Evolutionary conservation across 2,888 invertebrate species (phyloP).

Genomic region (Cryptosula pallasiana): DNA sequence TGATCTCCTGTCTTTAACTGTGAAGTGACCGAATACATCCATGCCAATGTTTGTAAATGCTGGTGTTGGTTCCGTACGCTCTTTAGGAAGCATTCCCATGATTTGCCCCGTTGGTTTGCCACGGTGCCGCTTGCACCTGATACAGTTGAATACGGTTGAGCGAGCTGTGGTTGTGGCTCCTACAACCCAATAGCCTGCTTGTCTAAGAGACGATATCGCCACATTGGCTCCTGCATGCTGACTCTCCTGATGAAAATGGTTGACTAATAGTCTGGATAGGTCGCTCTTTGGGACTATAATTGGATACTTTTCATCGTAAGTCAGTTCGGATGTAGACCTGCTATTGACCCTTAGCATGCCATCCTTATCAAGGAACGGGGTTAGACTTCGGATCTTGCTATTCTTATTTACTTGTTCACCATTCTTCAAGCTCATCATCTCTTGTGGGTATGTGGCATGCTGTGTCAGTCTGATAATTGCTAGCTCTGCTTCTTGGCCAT

Average conservation of each 20-base stretch:
- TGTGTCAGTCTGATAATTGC: not conserved
- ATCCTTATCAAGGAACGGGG: not conserved
- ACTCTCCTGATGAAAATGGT: not conserved
- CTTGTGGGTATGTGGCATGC: not conserved
- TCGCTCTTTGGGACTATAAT: not conserved
- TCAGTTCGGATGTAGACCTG: not conserved
- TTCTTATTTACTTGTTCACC: constrained; percentile 5
- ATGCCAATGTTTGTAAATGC: not conserved
- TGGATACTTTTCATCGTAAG: not conserved
- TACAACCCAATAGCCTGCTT: no score
- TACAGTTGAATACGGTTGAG: not conserved
- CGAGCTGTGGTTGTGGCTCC: no score
- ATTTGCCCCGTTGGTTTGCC: not conserved
- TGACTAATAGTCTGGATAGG: not conserved
- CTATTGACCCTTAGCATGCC: not conserved
- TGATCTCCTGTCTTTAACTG: not conserved
- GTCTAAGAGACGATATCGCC: no score
- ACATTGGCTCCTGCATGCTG: not conserved
- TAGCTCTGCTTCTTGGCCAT: not conserved
- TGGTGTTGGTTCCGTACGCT: not conserved
- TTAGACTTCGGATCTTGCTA: not conserved
- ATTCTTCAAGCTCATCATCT: not conserved
- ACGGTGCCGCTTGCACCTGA: not conserved
- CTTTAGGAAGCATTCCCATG: not conserved
- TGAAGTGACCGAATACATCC: not conserved